These are phyloP conservation scores for Heteromurus nitidus DNA, from an alignment of 2,888 invertebrate species.

Conservation along the genomic window DNA sequence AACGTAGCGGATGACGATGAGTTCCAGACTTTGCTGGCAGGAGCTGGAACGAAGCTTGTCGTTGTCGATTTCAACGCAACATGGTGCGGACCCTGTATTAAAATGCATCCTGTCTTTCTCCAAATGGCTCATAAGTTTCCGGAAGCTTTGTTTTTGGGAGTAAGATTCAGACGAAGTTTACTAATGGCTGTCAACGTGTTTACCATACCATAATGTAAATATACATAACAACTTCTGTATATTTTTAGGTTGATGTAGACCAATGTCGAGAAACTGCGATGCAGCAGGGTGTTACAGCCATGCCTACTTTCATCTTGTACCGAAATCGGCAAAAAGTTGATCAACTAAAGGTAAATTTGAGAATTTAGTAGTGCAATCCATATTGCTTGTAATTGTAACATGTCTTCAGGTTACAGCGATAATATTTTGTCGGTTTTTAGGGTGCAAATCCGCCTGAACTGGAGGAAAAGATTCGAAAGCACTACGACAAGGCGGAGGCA, in stretches of 20 bases:
- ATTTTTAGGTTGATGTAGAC: constrained; percentile 94
- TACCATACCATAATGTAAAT: background rate
- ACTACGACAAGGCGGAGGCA: constrained; percentile 81
- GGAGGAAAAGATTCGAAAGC: constrained; percentile 92
- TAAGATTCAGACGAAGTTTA: constrained; percentile 42
- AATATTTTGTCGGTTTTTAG: no score
- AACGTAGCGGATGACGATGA: constrained; percentile 84
- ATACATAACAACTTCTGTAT: background rate
- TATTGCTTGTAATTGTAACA: background rate
- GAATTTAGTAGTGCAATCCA: no score
- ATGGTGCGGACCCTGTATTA: constrained; percentile 98
- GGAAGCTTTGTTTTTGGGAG: constrained; percentile 84
- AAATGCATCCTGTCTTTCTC: constrained; percentile 94
- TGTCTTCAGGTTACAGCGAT: no score
- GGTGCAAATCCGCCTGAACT: constrained; percentile 90
- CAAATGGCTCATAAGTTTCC: constrained; percentile 91
- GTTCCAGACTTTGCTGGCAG: constrained; percentile 89
- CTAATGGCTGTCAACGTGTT: background rate
- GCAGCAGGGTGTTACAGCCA: constrained; percentile 91
- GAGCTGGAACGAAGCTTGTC: constrained; percentile 87
- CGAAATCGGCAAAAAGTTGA: constrained; percentile 78
- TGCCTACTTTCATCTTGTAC: constrained; percentile 99
- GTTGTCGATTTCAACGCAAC: constrained; percentile 96
- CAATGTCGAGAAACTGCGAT: constrained; percentile 92
- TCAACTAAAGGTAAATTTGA: constrained; percentile 78